Evolutionary conservation across 2,113 vertebrate species (phyloP).

Genomic region (Heterotis niloticus): DNA sequence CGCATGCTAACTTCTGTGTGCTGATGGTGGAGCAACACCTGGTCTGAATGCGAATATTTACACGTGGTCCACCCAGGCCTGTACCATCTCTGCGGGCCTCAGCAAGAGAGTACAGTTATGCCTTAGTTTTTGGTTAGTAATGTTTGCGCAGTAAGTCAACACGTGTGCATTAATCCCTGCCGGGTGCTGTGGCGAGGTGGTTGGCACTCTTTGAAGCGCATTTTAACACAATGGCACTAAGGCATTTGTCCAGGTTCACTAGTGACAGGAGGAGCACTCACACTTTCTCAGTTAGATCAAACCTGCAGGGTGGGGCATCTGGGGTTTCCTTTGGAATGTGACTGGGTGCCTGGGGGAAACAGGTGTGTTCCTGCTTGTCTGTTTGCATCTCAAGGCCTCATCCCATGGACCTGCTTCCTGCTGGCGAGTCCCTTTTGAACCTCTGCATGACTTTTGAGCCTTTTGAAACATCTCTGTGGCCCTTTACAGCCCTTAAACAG

Average conservation of each 20-base stretch:
- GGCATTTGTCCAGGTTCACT: background rate
- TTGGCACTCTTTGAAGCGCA: background rate
- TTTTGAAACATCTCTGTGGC: too few species aligned
- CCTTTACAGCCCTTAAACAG: too few species aligned
- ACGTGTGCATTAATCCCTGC: background rate
- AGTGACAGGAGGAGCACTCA: background rate
- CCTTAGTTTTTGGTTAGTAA: too few species aligned
- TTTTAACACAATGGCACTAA: too few species aligned
- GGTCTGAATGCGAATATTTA: background rate
- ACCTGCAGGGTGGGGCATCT: background rate
- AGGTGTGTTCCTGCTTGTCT: slow-evolving; percentile 19
- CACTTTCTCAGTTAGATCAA: background rate
- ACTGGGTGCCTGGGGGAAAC: background rate
- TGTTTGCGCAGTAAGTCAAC: too few species aligned
- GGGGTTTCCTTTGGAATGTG: slow-evolving; percentile 15
- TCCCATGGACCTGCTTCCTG: background rate
- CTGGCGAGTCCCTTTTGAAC: background rate
- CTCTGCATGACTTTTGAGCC: too few species aligned
- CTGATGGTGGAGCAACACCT: background rate
- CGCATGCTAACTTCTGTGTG: background rate
- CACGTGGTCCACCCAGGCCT: background rate
- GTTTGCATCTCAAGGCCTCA: background rate
- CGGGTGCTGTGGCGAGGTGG: background rate
- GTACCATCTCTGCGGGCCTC: too few species aligned
- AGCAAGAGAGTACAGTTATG: background rate